Percentiles rank a stretch among this genome's conserved stretches.
Conservation (phyloP, 1,140 invertebrate species). For the Pectinophora gossypiella region DNA sequence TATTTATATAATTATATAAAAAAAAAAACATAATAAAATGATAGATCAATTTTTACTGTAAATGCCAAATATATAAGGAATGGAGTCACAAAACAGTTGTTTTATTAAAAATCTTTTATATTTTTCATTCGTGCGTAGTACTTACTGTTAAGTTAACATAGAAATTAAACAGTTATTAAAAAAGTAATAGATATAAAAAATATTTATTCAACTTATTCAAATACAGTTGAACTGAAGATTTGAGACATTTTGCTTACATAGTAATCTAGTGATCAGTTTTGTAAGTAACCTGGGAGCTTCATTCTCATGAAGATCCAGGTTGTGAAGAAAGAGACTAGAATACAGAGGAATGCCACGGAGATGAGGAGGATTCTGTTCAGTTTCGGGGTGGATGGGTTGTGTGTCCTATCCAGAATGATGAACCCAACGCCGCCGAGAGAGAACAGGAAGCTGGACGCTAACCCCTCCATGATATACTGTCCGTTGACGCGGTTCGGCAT, state of each 20-base stretch:
- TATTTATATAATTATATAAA: too few relatives aligned
- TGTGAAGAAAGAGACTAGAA: constrained; percentile 95
- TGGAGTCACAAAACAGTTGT: too few relatives aligned
- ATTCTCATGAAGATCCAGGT: constrained; percentile 99
- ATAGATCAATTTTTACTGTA: too few relatives aligned
- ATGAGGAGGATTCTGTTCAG: constrained; percentile 94
- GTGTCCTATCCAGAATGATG: constrained; percentile 96
- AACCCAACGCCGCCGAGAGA: constrained; percentile 97
- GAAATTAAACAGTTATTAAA: background rate
- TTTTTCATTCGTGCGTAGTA: too few relatives aligned
- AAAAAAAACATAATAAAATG: too few relatives aligned
- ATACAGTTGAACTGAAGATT: constrained; percentile 21
- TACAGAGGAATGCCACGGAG: constrained; percentile 94
- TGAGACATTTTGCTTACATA: constrained; percentile 14
- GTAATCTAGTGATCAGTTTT: constrained; percentile 60
- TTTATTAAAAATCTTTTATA: too few relatives aligned
- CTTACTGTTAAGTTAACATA: too few relatives aligned
- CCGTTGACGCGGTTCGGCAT: constrained; percentile 99
- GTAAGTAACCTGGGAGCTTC: constrained; percentile 92
- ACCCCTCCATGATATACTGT: constrained; percentile 99
- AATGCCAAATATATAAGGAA: too few relatives aligned
- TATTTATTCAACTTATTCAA: constrained; percentile 52
- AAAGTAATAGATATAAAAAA: constrained; percentile 30
- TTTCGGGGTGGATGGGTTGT: constrained; percentile 93
- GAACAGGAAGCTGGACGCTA: constrained; percentile 97